Base-by-base conservation (phyloP, 2,888 invertebrate species). In the Neocrepidodera transversa region DNA sequence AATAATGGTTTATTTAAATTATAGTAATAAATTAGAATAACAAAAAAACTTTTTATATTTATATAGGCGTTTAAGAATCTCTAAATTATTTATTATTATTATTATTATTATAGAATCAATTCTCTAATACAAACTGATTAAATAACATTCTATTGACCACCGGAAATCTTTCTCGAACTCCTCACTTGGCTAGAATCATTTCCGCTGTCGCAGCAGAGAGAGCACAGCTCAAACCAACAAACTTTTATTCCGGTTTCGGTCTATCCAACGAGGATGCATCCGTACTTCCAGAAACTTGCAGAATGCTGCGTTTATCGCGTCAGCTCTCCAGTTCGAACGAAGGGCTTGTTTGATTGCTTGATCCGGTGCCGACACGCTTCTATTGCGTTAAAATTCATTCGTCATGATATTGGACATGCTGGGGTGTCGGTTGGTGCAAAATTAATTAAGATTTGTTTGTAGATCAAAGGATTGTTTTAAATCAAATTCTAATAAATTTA, bases 291-390 rank as follows among this genome's bases (percentile, higher is more conserved):
- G 42, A 42, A 23, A 42, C 30, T 26, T 18, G 17, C 23, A 28
- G 42, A 18, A 42, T 38, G 17, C 17, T 18, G 17, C 17, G 38
- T 51, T 40, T 8, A 48, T 32, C 38, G 32, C 20, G 53, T 54
- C 59, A 54, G 54, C 58, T 53, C 13, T 11, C 42, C 13, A 16
- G 8, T 16, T n/a, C n/a, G n/a, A n/a, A n/a, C 14, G 23, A 53
- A 59, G 30, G 50, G 57, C 13, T 47, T 16, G 35, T 42, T 57
- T 57, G 50, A 57, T 57, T 57, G 32, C 51, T 32, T 49, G 53
- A 49, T 54, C 17, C 20, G 42, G 38, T 14, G 28, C 7, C 16
- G n/a, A n/a, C n/a, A 30, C 28, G 51, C 28, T 23, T 52, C 38
- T 23, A 18, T 30, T 48, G 17, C 10, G 47, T 30, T 30, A n/a